Evolutionary conservation across 35 echinoderm and acorn worm genomes (phyloP), one percentile per base, ranked within the genome.

Genomic region (Chiridota heheva): DNA sequence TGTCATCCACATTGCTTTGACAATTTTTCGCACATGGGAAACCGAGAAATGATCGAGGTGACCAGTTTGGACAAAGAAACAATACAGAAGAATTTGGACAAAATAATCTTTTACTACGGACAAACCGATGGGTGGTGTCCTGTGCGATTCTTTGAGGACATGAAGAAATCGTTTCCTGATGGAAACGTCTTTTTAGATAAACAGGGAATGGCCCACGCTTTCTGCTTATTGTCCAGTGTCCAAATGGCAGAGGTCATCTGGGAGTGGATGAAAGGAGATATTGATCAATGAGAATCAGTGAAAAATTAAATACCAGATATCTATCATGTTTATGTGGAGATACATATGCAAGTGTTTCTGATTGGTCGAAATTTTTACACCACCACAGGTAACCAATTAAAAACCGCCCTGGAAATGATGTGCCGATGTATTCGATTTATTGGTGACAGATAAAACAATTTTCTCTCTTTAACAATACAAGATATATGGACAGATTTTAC

Each of bases 41-140:
- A 45, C 13, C 33, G 43, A 24, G 81, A 84, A 40, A 71, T 84
- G 81, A 59, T 36, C 5, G 58, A 84, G 60, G 81, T 84, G 5
- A 69, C 44, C 26, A 37, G 42, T 17, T 67, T 49, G 41, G 81
- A 84, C 35, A 0, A 57, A n/a, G 2, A 18, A 12, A 84, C 81
- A 17, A 72, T 84, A n/a, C 27, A 55, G 17, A 26, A 72, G 20
- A 67, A 84, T 20, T 49, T 84, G 18, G 7, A 27, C 27, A 84
- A 71, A 39, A 40, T 84, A 16, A 40, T 84, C n/a, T 84, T 84
- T 48, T 84, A 84, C 46, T 84, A 84, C 44, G 81, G 81, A 36
- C 63, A 16, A 25, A 70, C 44, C 1, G 81, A 84, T 36, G 37
- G 30, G n/a, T 84, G 81, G 81, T 84, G 81, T 59, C 81, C 81